Conservation (phyloP, 2,888 invertebrate genomes). For the Anoplius nigerrimus region DNA sequence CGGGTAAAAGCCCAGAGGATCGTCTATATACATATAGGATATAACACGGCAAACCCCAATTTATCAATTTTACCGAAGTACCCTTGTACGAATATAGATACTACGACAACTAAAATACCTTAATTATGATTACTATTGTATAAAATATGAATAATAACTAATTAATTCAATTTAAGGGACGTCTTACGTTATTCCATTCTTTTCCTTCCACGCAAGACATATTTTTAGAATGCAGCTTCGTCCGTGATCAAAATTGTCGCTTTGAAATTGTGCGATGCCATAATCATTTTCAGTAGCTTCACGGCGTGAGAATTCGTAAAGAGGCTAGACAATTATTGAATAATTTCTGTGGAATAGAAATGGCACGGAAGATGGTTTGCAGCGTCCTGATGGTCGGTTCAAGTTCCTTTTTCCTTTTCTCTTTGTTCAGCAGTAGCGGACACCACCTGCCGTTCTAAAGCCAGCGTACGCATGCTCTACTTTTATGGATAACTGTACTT, state of each 20-base stretch:
- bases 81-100: constrained; percentile 72
- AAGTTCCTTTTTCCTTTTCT: constrained; percentile 46
- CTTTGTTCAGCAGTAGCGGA: constrained; percentile 59
- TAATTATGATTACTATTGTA: constrained; percentile 74
- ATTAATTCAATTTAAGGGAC: constrained; percentile 71
- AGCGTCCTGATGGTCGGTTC: constrained; percentile 43
- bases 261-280: no score
- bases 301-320: not conserved
- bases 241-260: no score
- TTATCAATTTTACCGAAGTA: constrained; percentile 65
- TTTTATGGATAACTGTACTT: constrained; percentile 64
- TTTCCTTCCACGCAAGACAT: no score
- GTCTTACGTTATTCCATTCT: no score
- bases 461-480: constrained; percentile 61
- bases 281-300: not conserved
- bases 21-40: constrained; percentile 61
- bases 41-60: constrained; percentile 56
- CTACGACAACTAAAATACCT: constrained; percentile 72
- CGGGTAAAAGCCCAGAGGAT: constrained; percentile 41
- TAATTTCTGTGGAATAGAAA: constrained; percentile 36
- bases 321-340: constrained; percentile 36
- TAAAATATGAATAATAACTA: constrained; percentile 75
- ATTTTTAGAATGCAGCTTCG: no score
- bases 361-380: constrained; percentile 27
- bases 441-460: constrained; percentile 62